A percentile compares a stretch with the other conserved stretches of the same genome.
Evolutionary conservation across 2,888 invertebrate genomes (phyloP).

Genomic region (Falcaria lacertinaria): DNA sequence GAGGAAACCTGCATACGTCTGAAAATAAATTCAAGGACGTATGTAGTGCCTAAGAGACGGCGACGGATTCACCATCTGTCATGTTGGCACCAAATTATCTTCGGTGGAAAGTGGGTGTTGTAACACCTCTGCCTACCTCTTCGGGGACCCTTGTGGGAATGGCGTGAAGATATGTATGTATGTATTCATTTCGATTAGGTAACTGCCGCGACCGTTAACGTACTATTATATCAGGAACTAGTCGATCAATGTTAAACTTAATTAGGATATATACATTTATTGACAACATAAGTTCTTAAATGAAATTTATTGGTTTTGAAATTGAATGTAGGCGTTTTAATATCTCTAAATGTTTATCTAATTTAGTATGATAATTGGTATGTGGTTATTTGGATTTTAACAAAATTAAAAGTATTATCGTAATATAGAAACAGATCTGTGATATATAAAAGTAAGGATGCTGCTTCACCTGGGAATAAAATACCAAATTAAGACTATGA

Average conservation of each 20-base stretch:
- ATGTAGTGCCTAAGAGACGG: too few relatives aligned
- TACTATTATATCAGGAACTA: neutral
- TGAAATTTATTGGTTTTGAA: constrained; percentile 23
- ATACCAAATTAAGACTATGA: constrained; percentile 68
- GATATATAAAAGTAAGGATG: constrained; percentile 68
- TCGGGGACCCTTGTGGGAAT: too few relatives aligned
- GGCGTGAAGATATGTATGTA: too few relatives aligned
- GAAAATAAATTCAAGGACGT: too few relatives aligned
- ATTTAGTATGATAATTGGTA: constrained; percentile 32
- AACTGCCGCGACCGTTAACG: too few relatives aligned
- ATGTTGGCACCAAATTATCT: too few relatives aligned
- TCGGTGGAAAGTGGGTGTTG: too few relatives aligned
- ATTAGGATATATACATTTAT: constrained; percentile 18
- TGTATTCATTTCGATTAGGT: too few relatives aligned
- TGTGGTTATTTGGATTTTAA: constrained; percentile 40
- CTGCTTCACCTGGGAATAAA: constrained; percentile 68
- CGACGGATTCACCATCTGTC: too few relatives aligned
- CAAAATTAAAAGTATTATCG: constrained; percentile 66
- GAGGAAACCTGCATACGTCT: too few relatives aligned
- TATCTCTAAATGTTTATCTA: constrained; percentile 38
- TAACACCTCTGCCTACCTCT: too few relatives aligned
- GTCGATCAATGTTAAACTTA: neutral
- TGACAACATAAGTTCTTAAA: constrained; percentile 17
- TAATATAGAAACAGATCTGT: constrained; percentile 73
- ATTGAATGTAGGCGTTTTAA: constrained; percentile 55